Conservation (phyloP, 1,140 invertebrate species). For the Drosophila paulistorum region DNA sequence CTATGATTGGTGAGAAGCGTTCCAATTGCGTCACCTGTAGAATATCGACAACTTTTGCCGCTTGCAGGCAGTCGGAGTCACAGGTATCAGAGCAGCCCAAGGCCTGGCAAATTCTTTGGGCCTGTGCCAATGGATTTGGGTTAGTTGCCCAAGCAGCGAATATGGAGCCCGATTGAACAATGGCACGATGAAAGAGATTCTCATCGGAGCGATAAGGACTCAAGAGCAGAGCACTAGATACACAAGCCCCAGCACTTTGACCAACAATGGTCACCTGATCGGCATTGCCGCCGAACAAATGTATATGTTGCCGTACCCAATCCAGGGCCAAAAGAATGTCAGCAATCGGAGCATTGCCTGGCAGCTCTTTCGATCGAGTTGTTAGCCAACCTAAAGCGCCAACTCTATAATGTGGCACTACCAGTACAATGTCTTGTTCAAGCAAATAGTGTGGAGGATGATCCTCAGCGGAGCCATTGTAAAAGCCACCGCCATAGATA, state of each 20-base stretch:
- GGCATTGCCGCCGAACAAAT: constrained; percentile 87
- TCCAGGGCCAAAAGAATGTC: constrained; percentile 83
- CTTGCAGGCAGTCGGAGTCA: constrained; percentile 43
- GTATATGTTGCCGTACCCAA: constrained; percentile 87
- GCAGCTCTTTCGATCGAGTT: constrained; percentile 70
- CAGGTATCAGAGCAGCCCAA: constrained; percentile 47
- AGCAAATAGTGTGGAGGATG: constrained; percentile 90
- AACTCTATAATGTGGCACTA: constrained; percentile 91
- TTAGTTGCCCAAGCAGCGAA: constrained; percentile 66
- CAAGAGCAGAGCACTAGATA: constrained; percentile 66
- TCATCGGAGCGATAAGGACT: constrained; percentile 61
- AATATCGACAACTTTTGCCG: constrained; percentile 48
- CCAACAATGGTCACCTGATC: constrained; percentile 83
- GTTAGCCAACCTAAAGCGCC: constrained; percentile 85
- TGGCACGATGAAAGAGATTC: constrained; percentile 61
- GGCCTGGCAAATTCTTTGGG: constrained; percentile 50
- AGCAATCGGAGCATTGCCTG: constrained; percentile 71
- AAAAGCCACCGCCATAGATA: constrained; percentile 80
- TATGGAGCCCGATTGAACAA: constrained; percentile 80
- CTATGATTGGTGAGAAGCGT: constrained; percentile 60
- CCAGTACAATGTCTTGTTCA: constrained; percentile 89
- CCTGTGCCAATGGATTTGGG: constrained; percentile 52
- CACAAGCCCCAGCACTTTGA: constrained; percentile 73
- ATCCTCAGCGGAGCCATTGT: constrained; percentile 83
- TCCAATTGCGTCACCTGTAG: constrained; percentile 54